These are phyloP conservation scores for Phenganax subtilis DNA, from an alignment of 92 coral and sea anemone species.

Conservation along the genomic window DNA sequence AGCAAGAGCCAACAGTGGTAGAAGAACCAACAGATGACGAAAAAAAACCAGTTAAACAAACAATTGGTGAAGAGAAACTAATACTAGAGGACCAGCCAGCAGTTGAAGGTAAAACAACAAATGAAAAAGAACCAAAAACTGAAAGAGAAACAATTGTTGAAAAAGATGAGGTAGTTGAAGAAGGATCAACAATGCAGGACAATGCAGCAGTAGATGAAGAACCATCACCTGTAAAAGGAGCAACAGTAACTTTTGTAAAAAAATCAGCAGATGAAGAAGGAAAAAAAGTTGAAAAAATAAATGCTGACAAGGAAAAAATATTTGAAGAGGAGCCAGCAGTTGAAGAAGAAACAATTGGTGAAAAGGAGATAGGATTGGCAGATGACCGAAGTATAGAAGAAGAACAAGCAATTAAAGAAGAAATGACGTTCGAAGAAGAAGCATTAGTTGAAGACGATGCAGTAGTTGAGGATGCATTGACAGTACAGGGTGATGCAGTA, in stretches of 20 bases:
- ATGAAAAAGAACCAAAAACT: constrained; percentile 55
- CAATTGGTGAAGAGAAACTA: not conserved
- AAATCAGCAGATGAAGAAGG: not conserved
- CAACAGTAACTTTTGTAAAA: not conserved
- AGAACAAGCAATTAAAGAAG: not conserved
- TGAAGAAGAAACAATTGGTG: not conserved
- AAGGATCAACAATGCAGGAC: not conserved
- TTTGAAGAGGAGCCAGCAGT: not conserved
- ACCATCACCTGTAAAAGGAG: not conserved
- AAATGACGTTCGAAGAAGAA: not conserved
- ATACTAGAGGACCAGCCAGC: not conserved
- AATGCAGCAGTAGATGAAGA: not conserved
- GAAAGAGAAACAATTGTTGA: constrained; percentile 58
- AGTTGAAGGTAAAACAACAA: not conserved
- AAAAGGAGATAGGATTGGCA: not conserved
- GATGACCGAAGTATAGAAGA: not conserved
- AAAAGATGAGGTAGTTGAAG: constrained; percentile 2
- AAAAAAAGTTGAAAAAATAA: not conserved
- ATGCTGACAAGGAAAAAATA: not conserved
- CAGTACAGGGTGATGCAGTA: not conserved
- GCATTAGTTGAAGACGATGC: not conserved
- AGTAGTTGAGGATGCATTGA: not conserved
- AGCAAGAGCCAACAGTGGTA: not conserved
- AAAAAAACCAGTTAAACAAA: not conserved
- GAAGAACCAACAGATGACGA: not conserved